Base-by-base conservation (phyloP, 2,888 invertebrate species). In the Caenorhabditis sp. region DNA sequence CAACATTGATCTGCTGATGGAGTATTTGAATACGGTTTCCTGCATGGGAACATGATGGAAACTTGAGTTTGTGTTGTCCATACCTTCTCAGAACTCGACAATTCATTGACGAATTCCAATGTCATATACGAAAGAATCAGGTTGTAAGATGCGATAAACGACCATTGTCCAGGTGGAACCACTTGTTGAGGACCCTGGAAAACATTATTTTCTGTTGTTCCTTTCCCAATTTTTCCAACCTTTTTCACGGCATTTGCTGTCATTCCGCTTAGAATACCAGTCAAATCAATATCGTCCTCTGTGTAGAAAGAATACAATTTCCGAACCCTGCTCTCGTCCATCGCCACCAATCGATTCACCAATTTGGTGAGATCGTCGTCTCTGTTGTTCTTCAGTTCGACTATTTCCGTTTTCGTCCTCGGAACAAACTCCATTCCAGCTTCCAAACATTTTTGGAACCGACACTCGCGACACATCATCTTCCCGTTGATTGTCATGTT, bases 381-480 rank as follows among this genome's bases (percentile, higher is more conserved):
- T 13, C 13, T 40, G 2, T 13, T 40, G 40, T 40, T 40, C 40
- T 13, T 5, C 13, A 40, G 2, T 13, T 40, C 40, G 11, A 40
- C 13, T 2, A 40, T 40, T 13, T 13, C 13, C 40, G 13, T 13
- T 11, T 6, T 40, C n/a, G n/a, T n/a, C 40, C 40, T 6, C 13
- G 40, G 13, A 5, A 2, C 40, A 4, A 44, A 44, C 44, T 44
- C n/a, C 44, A 44, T 44, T 4, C 44, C 44, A 13, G n/a, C 44
- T n/a, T 44, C 44, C 44, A 8, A 4, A 13, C 44, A 44, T 15
- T 44, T 44, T 44, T 44, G 44, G n/a, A 44, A 44, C 4, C 44
- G 44, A 88, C 87, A 87, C 13, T 77, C 80, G 72, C 83, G 83
- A 32, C 83, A 83, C 32, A 32, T 32, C 32, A 32, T 4, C 9